These are phyloP conservation scores for Corythornis leucogaster DNA, from an alignment of 2,797 vertebrate genomes.

Conservation along the genomic window DNA sequence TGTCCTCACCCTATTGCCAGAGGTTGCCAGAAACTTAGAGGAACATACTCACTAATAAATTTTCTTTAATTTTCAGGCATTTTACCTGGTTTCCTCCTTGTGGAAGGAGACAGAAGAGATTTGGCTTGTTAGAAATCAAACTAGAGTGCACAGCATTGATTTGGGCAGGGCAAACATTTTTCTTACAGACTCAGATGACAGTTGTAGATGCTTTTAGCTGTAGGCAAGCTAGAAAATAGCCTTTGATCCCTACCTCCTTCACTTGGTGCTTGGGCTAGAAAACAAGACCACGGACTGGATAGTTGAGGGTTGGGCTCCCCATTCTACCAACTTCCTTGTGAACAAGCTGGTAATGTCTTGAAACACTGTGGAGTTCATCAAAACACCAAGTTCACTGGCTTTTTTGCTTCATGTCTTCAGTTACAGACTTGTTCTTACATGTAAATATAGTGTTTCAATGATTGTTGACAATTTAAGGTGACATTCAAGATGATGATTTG, in stretches of 20 bases:
- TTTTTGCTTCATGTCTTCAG: neutral
- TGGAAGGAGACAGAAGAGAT: neutral
- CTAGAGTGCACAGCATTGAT: neutral
- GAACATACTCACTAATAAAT: neutral
- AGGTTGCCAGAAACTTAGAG: neutral
- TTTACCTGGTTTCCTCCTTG: neutral
- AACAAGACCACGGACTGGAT: neutral
- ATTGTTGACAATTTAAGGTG: neutral
- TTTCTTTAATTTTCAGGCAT: neutral
- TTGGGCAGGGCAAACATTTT: neutral
- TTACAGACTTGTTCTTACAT: neutral
- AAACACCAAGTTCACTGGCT: neutral
- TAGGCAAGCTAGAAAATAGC: neutral
- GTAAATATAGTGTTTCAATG: neutral
- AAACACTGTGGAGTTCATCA: neutral
- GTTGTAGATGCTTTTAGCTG: neutral
- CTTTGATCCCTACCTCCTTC: neutral
- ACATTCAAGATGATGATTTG: neutral
- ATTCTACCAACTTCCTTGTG: neutral
- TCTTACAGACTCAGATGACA: accelerated
- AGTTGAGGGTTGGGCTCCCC: neutral
- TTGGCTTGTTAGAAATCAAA: neutral
- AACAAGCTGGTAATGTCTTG: neutral
- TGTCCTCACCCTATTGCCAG: neutral
- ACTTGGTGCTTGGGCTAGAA: neutral